Conservation (phyloP, 53 echinoderm and acorn worm genomes). For the Zoroaster sp. region DNA sequence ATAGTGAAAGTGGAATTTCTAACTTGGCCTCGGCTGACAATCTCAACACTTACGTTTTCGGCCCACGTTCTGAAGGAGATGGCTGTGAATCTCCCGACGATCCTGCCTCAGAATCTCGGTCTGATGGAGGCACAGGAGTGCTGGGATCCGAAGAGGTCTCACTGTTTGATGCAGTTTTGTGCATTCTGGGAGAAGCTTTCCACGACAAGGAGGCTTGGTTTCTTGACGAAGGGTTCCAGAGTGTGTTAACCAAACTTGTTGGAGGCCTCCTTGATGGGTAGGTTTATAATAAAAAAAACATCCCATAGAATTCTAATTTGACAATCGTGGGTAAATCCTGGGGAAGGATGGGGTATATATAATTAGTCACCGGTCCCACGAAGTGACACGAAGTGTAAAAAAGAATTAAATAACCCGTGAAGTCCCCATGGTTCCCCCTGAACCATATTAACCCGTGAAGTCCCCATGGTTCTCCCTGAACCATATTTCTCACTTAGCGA, state of each 20-base stretch:
- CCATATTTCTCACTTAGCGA: no score
- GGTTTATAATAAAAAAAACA: no score
- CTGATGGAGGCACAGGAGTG: background rate
- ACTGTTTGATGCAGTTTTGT: constrained; percentile 40
- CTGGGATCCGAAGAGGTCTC: constrained; percentile 15
- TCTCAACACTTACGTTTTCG: background rate
- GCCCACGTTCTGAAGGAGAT: constrained; percentile 60
- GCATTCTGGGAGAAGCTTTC: constrained; percentile 39
- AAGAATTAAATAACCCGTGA: no score
- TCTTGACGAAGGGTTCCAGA: constrained; percentile 48
- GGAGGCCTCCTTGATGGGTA: constrained; percentile 57
- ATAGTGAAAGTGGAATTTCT: background rate
- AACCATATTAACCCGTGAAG: no score
- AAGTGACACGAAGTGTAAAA: no score
- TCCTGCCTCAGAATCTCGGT: background rate
- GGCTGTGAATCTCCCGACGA: constrained; percentile 34
- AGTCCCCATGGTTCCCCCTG: no score
- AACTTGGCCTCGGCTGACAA: background rate
- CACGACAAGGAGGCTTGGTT: constrained; percentile 55
- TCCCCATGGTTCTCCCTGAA: no score
- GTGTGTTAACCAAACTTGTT: background rate
- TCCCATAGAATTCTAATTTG: no score
- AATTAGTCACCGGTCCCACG: no score
- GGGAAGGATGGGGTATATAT: no score
- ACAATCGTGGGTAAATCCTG: no score